A percentile compares a stretch with the other conserved stretches of the same genome.
Conservation (phyloP, 2,797 vertebrate species). For the Eulemur coronatus region DNA sequence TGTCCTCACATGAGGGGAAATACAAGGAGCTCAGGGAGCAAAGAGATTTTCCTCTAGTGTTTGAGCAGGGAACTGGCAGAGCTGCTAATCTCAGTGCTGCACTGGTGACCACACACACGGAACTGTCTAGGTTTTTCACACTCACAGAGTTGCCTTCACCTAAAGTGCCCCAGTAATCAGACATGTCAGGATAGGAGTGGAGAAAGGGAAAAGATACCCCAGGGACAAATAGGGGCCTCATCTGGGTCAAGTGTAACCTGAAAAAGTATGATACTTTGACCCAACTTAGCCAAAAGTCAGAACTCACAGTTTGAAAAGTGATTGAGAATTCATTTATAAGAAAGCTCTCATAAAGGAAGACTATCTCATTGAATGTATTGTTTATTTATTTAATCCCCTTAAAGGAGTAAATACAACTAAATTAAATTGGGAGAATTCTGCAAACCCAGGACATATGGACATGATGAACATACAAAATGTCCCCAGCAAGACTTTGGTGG, state of each 20-base stretch:
- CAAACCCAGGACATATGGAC: neutral
- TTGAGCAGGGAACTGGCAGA: neutral
- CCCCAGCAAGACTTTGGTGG: neutral
- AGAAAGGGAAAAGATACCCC: neutral
- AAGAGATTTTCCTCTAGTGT: neutral
- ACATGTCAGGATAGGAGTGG: neutral
- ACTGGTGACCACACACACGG: neutral
- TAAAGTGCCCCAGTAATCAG: neutral
- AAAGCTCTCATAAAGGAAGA: neutral
- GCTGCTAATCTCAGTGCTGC: neutral
- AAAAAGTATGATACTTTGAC: neutral
- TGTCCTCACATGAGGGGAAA: neutral
- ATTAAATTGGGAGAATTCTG: neutral
- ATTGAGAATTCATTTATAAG: neutral
- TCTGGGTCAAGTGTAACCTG: neutral
- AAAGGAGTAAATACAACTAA: neutral
- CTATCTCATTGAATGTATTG: neutral
- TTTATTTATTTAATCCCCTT: neutral
- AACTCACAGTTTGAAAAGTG: neutral
- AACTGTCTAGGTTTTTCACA: neutral
- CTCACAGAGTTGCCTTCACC: neutral
- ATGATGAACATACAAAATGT: neutral
- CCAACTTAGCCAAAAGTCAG: neutral
- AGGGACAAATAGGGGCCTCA: neutral
- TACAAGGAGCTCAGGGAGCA: rapidly evolving